Evolutionary conservation across 2,797 vertebrate genomes (phyloP), one percentile per base, ranked within the genome.

Genomic region (Heliangelus exortis): DNA sequence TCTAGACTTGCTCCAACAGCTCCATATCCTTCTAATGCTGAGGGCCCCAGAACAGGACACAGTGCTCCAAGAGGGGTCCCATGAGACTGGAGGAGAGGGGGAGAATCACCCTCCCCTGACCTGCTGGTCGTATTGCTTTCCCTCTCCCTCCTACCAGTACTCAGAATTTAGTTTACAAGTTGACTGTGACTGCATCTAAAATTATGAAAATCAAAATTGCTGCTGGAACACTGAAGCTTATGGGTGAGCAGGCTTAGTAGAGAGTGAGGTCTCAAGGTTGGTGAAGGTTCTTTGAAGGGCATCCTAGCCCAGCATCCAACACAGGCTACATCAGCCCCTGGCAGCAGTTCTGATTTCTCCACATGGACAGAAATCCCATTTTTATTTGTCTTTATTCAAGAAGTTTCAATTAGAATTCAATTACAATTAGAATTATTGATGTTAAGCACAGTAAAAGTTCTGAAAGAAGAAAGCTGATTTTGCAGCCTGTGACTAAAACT

Each of bases 211-310:
- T 6, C 2, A 3, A 19, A 7, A 48, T 9, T 87, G 50, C 53
- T 66, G 17, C 71, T 26, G 39, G 20, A 43, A 41, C 1, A 4
- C 1, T 26, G 50, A 65, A 31, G 61, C 4, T 5, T 20, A 5
- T 1, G 19, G 61, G 13, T 43, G 15, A 50, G 34, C 25, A 43
- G 55, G 36, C 21, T 50, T 3, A 19, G 71, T 34, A 45, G 47
- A 39, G 10, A 28, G 41, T 0, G 19, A 79, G 20, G 23, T 39
- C 19, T 19, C 0, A 0, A n/a, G 74, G 61, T 31, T 16, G 28
- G 28, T 4, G n/a, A 79, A 26, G 0, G 1, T 4, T 58, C 77
- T 29, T n/a, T 33, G 50, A 33, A 59, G 16, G 25, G 43, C 39
- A 84, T 14, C 41, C 28, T 59, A 1, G 2, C 28, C 33, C 2